Conservation (phyloP, 1,140 invertebrate genomes). For the Gonioctena quinquepunctata region DNA sequence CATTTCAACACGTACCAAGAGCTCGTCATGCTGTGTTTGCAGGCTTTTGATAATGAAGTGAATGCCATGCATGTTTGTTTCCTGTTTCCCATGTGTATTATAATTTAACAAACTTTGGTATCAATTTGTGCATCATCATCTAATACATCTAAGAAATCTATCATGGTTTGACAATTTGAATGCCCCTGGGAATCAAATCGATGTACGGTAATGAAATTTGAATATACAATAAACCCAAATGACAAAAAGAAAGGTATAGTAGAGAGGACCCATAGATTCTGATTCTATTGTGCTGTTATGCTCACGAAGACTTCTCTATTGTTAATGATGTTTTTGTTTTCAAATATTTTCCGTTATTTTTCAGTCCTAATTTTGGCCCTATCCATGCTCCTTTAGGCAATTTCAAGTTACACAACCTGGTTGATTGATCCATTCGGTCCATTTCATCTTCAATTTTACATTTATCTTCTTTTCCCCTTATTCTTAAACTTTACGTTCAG, state of each 20-base stretch:
- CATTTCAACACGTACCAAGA: neutral
- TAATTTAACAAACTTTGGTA: neutral
- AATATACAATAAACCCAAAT: no score
- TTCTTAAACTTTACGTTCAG: no score
- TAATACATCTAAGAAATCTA: slow-evolving; percentile 5
- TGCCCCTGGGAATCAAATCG: neutral
- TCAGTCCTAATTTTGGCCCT: no score
- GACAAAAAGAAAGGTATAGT: no score
- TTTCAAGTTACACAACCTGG: no score
- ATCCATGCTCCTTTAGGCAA: no score
- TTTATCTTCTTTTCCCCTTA: no score
- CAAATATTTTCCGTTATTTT: no score
- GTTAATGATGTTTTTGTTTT: neutral
- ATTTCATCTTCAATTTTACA: no score
- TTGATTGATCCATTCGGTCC: no score
- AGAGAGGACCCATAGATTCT: no score
- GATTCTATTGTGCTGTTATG: neutral
- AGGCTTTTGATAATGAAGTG: slow-evolving; percentile 6
- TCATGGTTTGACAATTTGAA: neutral
- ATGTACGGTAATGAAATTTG: no score
- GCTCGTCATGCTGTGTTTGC: neutral
- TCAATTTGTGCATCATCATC: neutral
- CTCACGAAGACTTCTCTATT: neutral
- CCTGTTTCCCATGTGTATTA: neutral
- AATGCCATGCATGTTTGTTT: neutral